Base-by-base conservation (phyloP, 2,888 invertebrate genomes). In the Agrilus biguttatus region DNA sequence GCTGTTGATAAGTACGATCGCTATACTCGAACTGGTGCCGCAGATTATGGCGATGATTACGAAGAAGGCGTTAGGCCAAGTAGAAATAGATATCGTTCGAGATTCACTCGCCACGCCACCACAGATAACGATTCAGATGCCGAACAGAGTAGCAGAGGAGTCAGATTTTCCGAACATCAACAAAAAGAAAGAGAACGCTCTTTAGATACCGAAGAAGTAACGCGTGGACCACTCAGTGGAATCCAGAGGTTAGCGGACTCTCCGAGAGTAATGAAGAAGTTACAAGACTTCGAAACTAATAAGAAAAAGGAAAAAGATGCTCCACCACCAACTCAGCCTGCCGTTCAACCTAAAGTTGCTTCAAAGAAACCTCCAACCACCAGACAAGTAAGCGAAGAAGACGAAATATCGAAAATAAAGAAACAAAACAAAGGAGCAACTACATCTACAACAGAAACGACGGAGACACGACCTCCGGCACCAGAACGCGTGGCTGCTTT, bases 161-260 rank as follows among this genome's bases (percentile, higher is more conserved):
- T 82, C 0, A 75, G 86, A 51, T 77, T 83, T 55, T 77, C 77
- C 47, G 77, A 76, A 41, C 71, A 70, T 52, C 71, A 70, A 65
- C 74, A 57, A 23, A 75, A 76, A 52, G 78, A 78, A 53, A 77
- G 87, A 51, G 81, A 83, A 56, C 71, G 76, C 32, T 85, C 90
- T 0, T 68, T 84, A 45, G 91, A 90, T 58, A 90, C 90, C 7
- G 91, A 92, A 67, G 91, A 91, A 59, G 89, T 86, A 1, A 83
- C 89, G 10, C 74, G 80, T 39, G 86, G 73, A 10, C 91, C 91
- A 6, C 71, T 93, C 2, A 90, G 90, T 65, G 92, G 92, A 42
- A 89, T 92, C 56, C 86, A 85, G 47, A 75, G 90, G 35, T 68
- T 92, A 28, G 81, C 82, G 42, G 92, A 92, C 62, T 90, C 89